Base-by-base conservation (phyloP, 2,888 invertebrate species). In the Eristalis arbustorum region DNA sequence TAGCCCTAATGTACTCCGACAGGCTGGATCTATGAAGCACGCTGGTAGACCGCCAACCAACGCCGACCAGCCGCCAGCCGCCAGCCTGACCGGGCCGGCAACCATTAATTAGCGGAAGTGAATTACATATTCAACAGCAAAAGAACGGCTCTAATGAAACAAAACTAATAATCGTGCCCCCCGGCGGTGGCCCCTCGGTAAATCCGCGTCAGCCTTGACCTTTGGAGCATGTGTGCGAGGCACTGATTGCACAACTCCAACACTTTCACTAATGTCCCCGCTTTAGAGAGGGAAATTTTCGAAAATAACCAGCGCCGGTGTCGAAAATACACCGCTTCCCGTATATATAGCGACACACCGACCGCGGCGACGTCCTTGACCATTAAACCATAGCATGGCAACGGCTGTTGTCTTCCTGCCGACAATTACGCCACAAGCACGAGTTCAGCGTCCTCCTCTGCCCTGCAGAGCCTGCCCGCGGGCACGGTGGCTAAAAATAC, bases 301-400 rank as follows among this genome's bases (percentile, higher is more conserved):
- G 11, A 67, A 81, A 81, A 81, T 64, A 75, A 31, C 80, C 80
- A 64, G 34, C 62, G 57, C 62, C n/a, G 42, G 40, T 74, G 23
- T 75, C 66, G 34, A 76, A 81, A 81, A 81, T 71, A 81, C 42
- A 49, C 25, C 23, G 66, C 4, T 66, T 56, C 6, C 42, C 22
- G 14, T 66, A 72, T 76, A 57, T 71, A 56, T 82, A 81, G 74
- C 25, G 28, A 49, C n/a, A 22, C 11, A 22, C 25, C 28, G 66
- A 69, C n/a, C n/a, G n/a, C 69, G 75, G 66, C 25, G 1, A 25
- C 69, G 75, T 81, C 81, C 81, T 81, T 81, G 81, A 75, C 73
- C 79, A 69, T 40, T 34, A 22, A 14, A 28, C 49, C 61, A 40
- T 42, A 22, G 57, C 37, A 14, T 59, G 22, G n/a, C 63, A 62